A percentile compares a stretch with the other conserved stretches of the same genome.
Conservation (phyloP, 2,113 vertebrate genomes). For the Mus spicilegus region DNA sequence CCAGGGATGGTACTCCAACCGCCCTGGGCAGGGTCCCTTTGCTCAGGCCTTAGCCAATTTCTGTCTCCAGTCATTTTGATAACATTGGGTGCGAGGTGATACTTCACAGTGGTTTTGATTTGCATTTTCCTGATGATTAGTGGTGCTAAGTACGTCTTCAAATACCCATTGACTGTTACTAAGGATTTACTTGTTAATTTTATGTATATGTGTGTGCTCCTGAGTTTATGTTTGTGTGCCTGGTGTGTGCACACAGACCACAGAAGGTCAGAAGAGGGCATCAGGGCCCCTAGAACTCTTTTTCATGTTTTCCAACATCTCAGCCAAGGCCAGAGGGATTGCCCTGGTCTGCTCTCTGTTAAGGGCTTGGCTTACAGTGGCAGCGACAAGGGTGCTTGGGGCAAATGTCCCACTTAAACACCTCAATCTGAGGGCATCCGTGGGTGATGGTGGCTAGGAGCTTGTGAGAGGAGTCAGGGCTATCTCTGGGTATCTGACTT, state of each 20-base stretch:
- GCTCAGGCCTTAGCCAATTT: background rate
- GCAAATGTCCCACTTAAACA: too few relatives aligned
- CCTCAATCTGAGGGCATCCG: background rate
- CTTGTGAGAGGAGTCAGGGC: too few relatives aligned
- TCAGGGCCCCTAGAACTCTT: background rate
- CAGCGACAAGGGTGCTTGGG: rapidly evolving
- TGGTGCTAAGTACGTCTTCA: background rate
- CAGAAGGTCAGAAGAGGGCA: background rate
- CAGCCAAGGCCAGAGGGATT: background rate
- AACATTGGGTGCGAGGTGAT: background rate
- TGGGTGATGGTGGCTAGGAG: background rate
- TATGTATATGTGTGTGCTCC: background rate
- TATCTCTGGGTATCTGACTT: background rate
- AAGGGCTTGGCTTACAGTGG: background rate
- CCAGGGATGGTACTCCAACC: background rate
- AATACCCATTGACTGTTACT: background rate
- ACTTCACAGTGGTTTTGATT: background rate
- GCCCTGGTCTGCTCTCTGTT: background rate
- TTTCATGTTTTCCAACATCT: background rate
- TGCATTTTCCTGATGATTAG: background rate
- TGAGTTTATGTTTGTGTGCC: background rate
- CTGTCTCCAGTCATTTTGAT: background rate
- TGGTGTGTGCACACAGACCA: background rate
- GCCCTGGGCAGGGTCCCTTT: background rate
- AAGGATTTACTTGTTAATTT: background rate